phyloP scores from a whole-genome alignment of 2,797 vertebrate genomes.

The Esox lucius region DNA sequence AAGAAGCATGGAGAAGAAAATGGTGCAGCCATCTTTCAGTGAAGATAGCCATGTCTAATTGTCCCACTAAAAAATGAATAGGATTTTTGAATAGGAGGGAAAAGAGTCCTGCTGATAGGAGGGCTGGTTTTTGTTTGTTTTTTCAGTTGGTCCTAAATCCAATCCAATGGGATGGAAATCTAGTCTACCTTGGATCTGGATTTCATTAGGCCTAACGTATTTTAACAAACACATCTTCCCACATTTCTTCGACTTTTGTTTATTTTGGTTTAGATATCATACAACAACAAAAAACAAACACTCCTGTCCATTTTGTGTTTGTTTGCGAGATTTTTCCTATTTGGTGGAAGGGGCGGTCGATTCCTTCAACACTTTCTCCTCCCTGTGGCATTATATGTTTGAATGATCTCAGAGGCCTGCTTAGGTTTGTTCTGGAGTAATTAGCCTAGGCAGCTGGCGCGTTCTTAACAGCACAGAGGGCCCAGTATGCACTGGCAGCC shows the following conservation, averaged over 20 bases:
- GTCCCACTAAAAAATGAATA: conserved; percentile 71
- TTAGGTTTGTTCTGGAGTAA: conserved; percentile 25
- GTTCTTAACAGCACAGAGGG: conserved; percentile 36
- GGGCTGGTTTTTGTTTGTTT: conserved; percentile 60
- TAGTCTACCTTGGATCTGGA: conserved; percentile 18
- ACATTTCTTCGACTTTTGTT: neutral
- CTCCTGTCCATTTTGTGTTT: neutral
- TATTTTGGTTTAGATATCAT: too few relatives aligned
- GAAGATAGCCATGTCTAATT: conserved; percentile 74
- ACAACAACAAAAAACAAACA: neutral
- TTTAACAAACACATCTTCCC: neutral
- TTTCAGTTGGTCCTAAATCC: conserved; percentile 24
- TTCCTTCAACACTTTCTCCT: conserved; percentile 4
- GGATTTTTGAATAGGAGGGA: conserved; percentile 61
- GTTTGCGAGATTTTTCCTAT: neutral
- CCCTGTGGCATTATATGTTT: conserved; percentile 25
- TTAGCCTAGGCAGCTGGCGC: conserved; percentile 38
- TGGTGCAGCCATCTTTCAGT: conserved; percentile 63
- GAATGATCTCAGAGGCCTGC: conserved; percentile 30
- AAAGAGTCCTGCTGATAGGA: conserved; percentile 61
- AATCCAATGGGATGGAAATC: conserved; percentile 51
- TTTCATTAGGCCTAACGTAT: neutral
- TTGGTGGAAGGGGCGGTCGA: conserved; percentile 7
- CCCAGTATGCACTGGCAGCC: conserved; percentile 40
- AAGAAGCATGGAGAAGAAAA: conserved; percentile 52